Evolutionary conservation across 2,113 vertebrate species (phyloP).

Genomic region (Nesoenas mayeri): DNA sequence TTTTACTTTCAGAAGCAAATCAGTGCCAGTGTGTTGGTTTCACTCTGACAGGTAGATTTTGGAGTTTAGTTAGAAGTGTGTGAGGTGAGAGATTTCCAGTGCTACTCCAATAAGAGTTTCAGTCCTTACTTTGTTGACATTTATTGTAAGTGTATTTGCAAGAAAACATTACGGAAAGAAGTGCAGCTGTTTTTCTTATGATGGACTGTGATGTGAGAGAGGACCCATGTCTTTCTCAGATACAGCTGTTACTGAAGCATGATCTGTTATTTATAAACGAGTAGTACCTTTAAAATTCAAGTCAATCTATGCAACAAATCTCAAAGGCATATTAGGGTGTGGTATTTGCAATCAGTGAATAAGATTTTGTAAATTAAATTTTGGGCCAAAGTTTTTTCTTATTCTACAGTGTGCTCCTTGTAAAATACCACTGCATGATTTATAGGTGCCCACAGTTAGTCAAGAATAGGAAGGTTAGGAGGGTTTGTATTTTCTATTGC

Average conservation of each 20-base stretch:
- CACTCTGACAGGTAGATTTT: neutral
- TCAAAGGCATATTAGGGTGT: neutral
- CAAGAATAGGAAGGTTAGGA: neutral
- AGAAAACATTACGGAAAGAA: neutral
- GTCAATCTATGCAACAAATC: neutral
- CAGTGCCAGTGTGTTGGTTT: neutral
- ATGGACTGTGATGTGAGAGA: neutral
- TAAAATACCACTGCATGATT: rapidly evolving
- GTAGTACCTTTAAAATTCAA: neutral
- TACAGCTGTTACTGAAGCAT: neutral
- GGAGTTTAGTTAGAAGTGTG: neutral
- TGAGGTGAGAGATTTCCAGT: neutral
- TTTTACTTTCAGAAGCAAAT: neutral
- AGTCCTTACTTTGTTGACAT: neutral
- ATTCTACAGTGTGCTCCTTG: neutral
- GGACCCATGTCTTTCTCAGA: neutral
- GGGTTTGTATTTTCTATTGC: neutral
- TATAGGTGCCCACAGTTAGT: neutral
- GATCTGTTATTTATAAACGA: neutral
- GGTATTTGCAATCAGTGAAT: neutral
- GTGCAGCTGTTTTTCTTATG: neutral
- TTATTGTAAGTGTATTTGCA: neutral
- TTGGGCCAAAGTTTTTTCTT: neutral
- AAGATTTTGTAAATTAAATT: neutral
- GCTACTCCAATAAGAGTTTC: neutral